Percentiles rank a stretch among this genome's conserved stretches.
phyloP scores from a whole-genome alignment of 2,797 vertebrate genomes.

The Lemur catta region DNA sequence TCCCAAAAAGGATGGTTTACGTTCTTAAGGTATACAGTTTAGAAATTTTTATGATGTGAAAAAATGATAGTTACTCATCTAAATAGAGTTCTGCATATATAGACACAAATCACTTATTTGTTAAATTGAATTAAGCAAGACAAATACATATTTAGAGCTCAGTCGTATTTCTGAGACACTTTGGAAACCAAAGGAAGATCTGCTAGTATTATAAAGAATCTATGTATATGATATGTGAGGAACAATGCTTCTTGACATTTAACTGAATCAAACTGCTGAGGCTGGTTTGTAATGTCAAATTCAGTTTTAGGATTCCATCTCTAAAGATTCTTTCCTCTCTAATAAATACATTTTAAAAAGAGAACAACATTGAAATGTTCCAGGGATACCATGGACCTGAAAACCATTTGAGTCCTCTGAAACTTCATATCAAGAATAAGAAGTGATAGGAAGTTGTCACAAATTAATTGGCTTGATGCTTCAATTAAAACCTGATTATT shows the following conservation, averaged over 20 bases:
- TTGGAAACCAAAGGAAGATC: conserved; percentile 25
- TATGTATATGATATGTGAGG: background rate
- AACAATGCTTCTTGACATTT: conserved; percentile 5
- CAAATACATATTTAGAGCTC: conserved; percentile 31
- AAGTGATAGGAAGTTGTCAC: conserved; percentile 53
- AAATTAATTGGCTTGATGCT: conserved; percentile 72
- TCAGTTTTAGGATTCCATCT: background rate
- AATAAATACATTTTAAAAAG: conserved; percentile 38
- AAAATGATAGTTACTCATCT: background rate
- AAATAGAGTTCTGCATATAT: background rate
- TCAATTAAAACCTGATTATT: conserved; percentile 70
- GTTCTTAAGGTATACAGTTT: conserved; percentile 16
- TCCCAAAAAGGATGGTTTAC: background rate
- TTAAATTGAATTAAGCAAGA: background rate
- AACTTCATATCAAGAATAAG: conserved; percentile 64
- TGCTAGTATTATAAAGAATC: background rate
- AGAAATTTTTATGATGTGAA: background rate
- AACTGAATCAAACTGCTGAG: background rate
- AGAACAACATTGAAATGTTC: background rate
- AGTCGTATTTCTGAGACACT: conserved; percentile 64
- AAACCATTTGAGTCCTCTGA: conserved; percentile 54
- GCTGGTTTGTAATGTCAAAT: conserved; percentile 14
- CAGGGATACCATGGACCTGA: background rate
- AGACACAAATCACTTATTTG: background rate
- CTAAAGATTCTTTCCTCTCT: background rate